Evolutionary conservation across 2,113 vertebrate species (phyloP).

Genomic region (Tragelaphus scriptus): DNA sequence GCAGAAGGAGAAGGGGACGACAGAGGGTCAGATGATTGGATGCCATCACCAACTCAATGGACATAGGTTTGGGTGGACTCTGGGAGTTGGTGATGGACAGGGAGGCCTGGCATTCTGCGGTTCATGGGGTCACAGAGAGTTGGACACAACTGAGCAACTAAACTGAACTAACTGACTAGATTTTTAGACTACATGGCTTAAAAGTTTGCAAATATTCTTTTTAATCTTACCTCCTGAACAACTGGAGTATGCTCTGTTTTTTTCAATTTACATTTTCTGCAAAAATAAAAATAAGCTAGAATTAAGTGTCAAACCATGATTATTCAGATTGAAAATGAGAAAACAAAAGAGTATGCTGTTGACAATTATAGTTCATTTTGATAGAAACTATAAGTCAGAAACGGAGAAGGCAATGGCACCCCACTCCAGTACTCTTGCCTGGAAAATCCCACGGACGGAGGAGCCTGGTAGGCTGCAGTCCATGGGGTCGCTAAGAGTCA

Average conservation of each 20-base stretch:
- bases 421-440: too few species aligned
- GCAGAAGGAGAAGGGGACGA: too few species aligned
- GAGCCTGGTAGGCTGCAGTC: too few species aligned
- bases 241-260: not conserved
- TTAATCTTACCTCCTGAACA: slow-evolving; percentile 59
- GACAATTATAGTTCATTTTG: not conserved
- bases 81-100: too few species aligned
- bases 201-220: slow-evolving; percentile 9
- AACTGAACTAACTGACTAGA: not conserved
- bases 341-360: not conserved
- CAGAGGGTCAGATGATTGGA: too few species aligned
- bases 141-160: not conserved
- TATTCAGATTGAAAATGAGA: slow-evolving; percentile 1
- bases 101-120: not conserved
- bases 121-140: not conserved
- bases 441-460: too few species aligned
- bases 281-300: slow-evolving; percentile 33
- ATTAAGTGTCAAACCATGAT: not conserved
- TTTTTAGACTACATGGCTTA: not conserved
- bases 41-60: too few species aligned
- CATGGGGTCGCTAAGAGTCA: too few species aligned
- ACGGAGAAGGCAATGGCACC: too few species aligned
- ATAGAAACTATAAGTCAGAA: not conserved
- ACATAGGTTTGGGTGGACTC: too few species aligned
- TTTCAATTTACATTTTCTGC: slow-evolving; percentile 48